Base-by-base conservation (phyloP, 2,888 invertebrate genomes). In the Trypoxylon attenuatum region DNA sequence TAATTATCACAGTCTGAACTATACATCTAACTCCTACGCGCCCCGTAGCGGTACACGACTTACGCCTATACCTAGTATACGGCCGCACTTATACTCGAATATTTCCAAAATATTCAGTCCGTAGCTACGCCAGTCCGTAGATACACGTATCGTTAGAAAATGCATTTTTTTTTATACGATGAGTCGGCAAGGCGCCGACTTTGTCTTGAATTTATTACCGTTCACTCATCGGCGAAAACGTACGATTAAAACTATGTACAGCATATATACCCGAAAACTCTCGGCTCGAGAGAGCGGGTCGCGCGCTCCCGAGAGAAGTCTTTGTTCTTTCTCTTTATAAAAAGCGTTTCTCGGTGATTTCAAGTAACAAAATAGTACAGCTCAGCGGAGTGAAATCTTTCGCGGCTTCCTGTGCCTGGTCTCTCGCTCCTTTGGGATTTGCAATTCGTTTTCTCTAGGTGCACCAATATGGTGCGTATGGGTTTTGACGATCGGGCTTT, bases 401-500 rank as follows among this genome's bases (percentile, higher is more conserved):
- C 6, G 39, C 50, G 41, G 33, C 39, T 41, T 51, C 22, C 38
- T 47, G 19, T 33, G 29, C 8, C 45, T 42, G 41, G 42, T 53
- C 55, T 33, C 33, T 33, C 33, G 33, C n/a, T 49, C 27, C 13
- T 6, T 45, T 42, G 62, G 57, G 21, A 49, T 47, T 66, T 60
- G 68, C 25, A 53, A 61, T 53, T 41, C 60, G 50, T 43, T 60
- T 53, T 52, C 29, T 55, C 33, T 33, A 43, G 18, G 73, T 76
- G 79, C 87, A 85, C 86, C 87, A 86, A 86, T 87, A 85, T 87
- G 87, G 85, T 84, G 33, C 33, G 86, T 84, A 85, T 61, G 58
- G 57, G 50, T 54, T 8, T 52, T 54, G 47, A 59, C 70, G 47
- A 61, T 75, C 77, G 71, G 71, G 57, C 68, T 49, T 64, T 33